Conservation (phyloP, 2,113 vertebrate genomes). For the Urocolius indicus region DNA sequence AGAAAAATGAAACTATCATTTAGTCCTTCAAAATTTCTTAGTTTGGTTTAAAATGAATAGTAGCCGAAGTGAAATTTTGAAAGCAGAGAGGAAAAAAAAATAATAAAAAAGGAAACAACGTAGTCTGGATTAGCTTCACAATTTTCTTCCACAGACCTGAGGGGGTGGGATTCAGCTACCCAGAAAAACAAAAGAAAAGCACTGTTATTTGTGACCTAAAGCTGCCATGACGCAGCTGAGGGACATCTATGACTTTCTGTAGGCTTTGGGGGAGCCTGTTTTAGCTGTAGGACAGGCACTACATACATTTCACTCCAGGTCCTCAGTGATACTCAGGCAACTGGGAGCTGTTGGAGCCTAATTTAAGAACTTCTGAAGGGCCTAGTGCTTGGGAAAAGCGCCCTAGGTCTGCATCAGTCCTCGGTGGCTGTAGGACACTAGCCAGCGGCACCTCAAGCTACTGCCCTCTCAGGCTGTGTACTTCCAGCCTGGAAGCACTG, state of each 20-base stretch:
- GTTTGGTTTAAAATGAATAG: not conserved
- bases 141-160: accelerated
- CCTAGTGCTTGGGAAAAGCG: not conserved
- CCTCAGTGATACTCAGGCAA: not conserved
- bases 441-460: accelerated
- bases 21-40: not conserved
- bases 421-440: not conserved
- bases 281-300: not conserved
- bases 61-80: not conserved
- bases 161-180: not conserved
- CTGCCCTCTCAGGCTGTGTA: not conserved
- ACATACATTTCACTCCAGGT: not conserved
- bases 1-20: not conserved
- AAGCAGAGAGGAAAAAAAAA: not conserved
- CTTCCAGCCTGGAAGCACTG: not conserved
- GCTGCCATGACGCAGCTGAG: not conserved
- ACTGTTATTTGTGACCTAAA: not conserved
- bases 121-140: not conserved
- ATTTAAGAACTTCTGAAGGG: not conserved
- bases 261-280: not conserved
- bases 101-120: not conserved
- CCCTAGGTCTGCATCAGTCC: not conserved
- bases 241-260: not conserved
- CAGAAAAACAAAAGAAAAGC: not conserved
- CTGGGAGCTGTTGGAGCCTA: not conserved